phyloP scores from a whole-genome alignment of 2,113 vertebrate genomes.

The Carettochelys insculpta region DNA sequence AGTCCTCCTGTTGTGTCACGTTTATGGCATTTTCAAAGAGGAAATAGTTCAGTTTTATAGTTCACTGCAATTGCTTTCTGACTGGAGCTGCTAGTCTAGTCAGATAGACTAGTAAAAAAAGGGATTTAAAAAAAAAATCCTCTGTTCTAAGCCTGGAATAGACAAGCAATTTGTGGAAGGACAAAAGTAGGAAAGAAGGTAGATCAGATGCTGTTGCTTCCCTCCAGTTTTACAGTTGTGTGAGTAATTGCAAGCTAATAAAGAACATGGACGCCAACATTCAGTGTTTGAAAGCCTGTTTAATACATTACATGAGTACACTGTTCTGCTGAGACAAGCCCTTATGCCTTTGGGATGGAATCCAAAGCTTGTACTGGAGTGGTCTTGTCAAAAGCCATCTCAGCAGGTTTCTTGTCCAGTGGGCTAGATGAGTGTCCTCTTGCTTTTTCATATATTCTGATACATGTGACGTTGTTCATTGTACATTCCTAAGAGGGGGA shows the following conservation, averaged over 20 bases:
- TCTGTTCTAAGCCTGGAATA: too few species aligned
- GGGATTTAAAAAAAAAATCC: too few species aligned
- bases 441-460: constrained; percentile 81
- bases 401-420: neutral
- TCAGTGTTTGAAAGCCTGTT: neutral
- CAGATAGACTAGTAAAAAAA: too few species aligned
- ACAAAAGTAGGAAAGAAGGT: too few species aligned
- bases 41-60: too few species aligned
- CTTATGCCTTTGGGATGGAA: neutral
- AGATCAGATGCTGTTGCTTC: neutral
- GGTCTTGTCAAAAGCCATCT: neutral
- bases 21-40: too few species aligned
- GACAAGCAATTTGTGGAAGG: too few species aligned
- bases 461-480: constrained; percentile 77
- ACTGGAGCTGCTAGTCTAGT: too few species aligned
- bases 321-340: neutral
- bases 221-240: neutral
- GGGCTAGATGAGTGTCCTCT: constrained; percentile 8
- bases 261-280: neutral
- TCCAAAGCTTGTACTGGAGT: neutral
- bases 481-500: constrained; percentile 65
- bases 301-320: neutral
- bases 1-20: too few species aligned
- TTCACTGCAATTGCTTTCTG: too few species aligned
- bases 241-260: neutral